Evolutionary conservation across 1,140 invertebrate genomes (phyloP).

Genomic region (Bombus cullumanus): DNA sequence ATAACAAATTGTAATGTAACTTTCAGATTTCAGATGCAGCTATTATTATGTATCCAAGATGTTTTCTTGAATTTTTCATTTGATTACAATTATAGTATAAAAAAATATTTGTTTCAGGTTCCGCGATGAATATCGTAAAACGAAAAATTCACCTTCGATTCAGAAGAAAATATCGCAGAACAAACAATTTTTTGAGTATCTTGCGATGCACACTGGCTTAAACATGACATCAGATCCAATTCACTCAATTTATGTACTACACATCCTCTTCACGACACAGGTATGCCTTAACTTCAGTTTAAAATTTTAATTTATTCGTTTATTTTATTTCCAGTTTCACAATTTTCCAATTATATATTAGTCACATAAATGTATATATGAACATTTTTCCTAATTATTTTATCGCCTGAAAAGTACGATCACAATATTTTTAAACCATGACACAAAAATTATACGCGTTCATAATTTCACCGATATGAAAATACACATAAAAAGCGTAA

Average conservation of each 20-base stretch:
- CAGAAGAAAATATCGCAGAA: slow-evolving; percentile 78
- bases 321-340: background rate
- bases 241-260: slow-evolving; percentile 68
- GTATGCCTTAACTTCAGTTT: slow-evolving; percentile 58
- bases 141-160: slow-evolving; percentile 76
- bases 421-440: background rate
- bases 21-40: too few species aligned
- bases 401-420: background rate
- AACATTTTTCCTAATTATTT: background rate
- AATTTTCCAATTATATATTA: background rate
- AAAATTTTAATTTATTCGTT: background rate
- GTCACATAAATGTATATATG: background rate
- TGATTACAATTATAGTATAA: slow-evolving; percentile 17
- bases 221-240: slow-evolving; percentile 79
- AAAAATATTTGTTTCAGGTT: slow-evolving; percentile 46
- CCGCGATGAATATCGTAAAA: slow-evolving; percentile 19
- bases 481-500: background rate
- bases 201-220: slow-evolving; percentile 79
- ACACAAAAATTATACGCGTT: background rate
- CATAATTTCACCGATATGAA: background rate
- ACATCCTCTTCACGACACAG: slow-evolving; percentile 81
- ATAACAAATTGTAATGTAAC: background rate
- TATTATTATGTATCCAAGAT: too few species aligned
- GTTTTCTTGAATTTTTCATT: too few species aligned
- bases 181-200: slow-evolving; percentile 79